Conservation (phyloP, 2,113 vertebrate species). For the Tringa solitaria region DNA sequence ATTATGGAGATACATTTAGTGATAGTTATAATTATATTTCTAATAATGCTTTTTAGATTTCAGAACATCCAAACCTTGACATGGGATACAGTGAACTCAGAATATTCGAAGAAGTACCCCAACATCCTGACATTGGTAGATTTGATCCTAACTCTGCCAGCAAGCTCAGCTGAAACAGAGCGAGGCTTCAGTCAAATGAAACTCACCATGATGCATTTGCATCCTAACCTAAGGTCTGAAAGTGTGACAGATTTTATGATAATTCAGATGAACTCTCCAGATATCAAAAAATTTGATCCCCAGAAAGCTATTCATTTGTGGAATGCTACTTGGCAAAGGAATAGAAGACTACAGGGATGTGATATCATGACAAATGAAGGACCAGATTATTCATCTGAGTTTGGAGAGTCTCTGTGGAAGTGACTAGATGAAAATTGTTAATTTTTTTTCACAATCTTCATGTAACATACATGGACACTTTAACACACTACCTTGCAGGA, state of each 20-base stretch:
- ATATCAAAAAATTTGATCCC: conserved; percentile 65
- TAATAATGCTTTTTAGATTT: conserved; percentile 53
- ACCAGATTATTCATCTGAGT: conserved; percentile 29
- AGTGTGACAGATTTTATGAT: conserved; percentile 58
- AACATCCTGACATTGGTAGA: conserved; percentile 65
- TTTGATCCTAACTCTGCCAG: conserved; percentile 60
- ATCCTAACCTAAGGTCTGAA: conserved; percentile 15
- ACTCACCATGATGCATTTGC: not conserved
- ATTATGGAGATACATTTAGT: not conserved
- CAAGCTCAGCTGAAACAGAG: conserved; percentile 63
- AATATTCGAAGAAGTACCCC: conserved; percentile 67
- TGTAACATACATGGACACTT: not conserved
- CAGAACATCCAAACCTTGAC: conserved; percentile 59
- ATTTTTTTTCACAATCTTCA: not conserved
- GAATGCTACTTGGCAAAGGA: conserved; percentile 46
- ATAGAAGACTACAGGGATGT: not conserved
- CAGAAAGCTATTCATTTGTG: conserved; percentile 64
- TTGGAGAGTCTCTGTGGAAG: conserved; percentile 45
- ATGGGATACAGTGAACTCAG: conserved; percentile 69
- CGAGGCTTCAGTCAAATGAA: conserved; percentile 64
- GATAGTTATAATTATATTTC: not conserved
- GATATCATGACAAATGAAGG: not conserved
- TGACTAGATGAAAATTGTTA: not conserved
- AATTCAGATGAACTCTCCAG: conserved; percentile 71
- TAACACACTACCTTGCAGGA: not conserved